phyloP scores from a whole-genome alignment of 2,797 vertebrate species.

The Parauchenoglanis punctatus region DNA sequence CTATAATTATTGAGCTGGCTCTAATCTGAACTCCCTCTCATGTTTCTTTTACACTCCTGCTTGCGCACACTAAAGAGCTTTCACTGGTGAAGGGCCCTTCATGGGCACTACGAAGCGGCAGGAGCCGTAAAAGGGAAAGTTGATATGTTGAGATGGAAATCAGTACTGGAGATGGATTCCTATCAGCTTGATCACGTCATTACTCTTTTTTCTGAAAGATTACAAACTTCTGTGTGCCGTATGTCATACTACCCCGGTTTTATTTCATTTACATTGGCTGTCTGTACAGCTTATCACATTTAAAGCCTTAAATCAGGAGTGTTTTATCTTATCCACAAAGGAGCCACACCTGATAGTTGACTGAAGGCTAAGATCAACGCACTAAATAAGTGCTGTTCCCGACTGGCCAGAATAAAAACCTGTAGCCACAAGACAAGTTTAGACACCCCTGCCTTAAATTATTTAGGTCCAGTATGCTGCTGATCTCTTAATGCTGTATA shows the following conservation, averaged over 20 bases:
- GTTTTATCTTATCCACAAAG: conserved; percentile 22
- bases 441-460: neutral
- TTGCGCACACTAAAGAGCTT: conserved; percentile 54
- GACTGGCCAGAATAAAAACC: conserved; percentile 1
- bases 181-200: conserved; percentile 38
- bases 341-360: neutral
- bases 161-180: conserved; percentile 49
- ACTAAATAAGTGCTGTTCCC: neutral
- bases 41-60: conserved; percentile 46
- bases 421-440: conserved; percentile 16
- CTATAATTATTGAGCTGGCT: conserved; percentile 46
- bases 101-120: conserved; percentile 56
- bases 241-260: conserved; percentile 20
- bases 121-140: conserved; percentile 57
- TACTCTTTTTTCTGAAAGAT: conserved; percentile 55
- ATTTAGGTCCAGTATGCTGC: neutral
- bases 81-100: conserved; percentile 58
- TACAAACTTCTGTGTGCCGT: conserved; percentile 56
- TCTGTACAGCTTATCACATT: conserved; percentile 2
- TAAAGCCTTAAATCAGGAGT: neutral
- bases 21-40: conserved; percentile 43
- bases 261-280: conserved; percentile 24
- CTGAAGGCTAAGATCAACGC: neutral
- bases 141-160: conserved; percentile 55
- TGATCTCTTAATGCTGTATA: neutral